Conservation (phyloP, 2,888 invertebrate species). For the Nomada goodeniana region DNA sequence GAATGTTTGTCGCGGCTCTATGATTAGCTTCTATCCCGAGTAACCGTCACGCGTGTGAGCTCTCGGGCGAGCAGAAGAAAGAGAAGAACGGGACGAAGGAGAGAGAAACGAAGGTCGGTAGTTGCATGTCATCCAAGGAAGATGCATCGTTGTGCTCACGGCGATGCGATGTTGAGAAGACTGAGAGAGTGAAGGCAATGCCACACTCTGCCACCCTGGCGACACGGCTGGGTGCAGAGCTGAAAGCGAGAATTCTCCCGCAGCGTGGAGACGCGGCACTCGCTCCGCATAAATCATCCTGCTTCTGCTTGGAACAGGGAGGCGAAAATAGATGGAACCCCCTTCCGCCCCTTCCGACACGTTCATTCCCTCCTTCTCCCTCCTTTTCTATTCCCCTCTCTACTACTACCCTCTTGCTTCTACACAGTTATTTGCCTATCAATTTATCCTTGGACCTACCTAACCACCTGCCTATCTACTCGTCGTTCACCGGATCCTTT, state of each 20-base stretch:
- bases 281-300: constrained; percentile 80
- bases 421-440: constrained; percentile 3
- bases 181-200: constrained; percentile 63
- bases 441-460: background rate
- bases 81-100: background rate
- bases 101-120: constrained; percentile 64
- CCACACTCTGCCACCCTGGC: constrained; percentile 75
- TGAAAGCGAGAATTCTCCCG: constrained; percentile 80
- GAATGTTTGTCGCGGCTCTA: constrained; percentile 59
- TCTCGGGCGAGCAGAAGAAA: background rate
- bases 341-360: constrained; percentile 12
- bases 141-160: constrained; percentile 69
- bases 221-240: constrained; percentile 76
- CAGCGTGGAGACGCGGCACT: constrained; percentile 77
- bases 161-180: constrained; percentile 57
- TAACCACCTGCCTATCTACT: background rate
- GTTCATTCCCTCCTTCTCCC: constrained; percentile 12
- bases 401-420: background rate
- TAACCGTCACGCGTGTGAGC: constrained; percentile 41
- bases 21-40: constrained; percentile 64
- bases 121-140: constrained; percentile 72
- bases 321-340: constrained; percentile 78
- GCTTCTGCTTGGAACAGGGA: constrained; percentile 75
- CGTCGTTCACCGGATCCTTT: background rate
- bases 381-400: background rate